Conservation (phyloP, 2,888 invertebrate species). For the Caenorhabditis afra region DNA sequence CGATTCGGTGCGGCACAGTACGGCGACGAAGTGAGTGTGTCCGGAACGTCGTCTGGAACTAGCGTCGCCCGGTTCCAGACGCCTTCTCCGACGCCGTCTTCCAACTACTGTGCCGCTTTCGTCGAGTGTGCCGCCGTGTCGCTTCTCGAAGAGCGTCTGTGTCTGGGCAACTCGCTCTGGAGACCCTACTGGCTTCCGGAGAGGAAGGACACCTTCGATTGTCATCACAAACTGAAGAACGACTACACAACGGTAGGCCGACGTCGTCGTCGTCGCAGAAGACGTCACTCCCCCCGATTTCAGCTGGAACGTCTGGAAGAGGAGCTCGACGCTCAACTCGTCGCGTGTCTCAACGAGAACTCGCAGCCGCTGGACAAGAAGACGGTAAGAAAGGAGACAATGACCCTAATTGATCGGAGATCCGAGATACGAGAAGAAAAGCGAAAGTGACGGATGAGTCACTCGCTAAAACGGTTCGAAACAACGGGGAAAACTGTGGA, state of each 20-base stretch:
- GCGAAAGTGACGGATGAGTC: slow-evolving; percentile 35
- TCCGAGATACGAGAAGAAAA: slow-evolving; percentile 23
- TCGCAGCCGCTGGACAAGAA: slow-evolving; percentile 55
- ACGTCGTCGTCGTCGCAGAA: too few relatives aligned
- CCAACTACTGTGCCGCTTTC: slow-evolving; percentile 60
- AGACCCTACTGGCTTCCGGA: slow-evolving; percentile 72
- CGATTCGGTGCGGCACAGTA: slow-evolving; percentile 39
- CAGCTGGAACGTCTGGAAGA: slow-evolving; percentile 69
- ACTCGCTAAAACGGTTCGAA: too few relatives aligned
- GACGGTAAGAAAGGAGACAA: slow-evolving; percentile 29
- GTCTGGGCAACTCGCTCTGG: slow-evolving; percentile 66
- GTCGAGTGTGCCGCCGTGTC: slow-evolving; percentile 70
- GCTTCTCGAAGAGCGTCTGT: slow-evolving; percentile 68
- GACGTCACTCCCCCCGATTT: slow-evolving; percentile 5
- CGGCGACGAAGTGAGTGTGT: slow-evolving; percentile 7
- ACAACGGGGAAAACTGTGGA: too few relatives aligned
- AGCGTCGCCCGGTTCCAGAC: slow-evolving; percentile 12
- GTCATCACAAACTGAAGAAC: slow-evolving; percentile 70
- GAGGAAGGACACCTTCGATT: slow-evolving; percentile 61
- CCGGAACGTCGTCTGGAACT: too few relatives aligned
- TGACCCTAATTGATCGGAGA: slow-evolving; percentile 44
- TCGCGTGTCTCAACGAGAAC: slow-evolving; percentile 67
- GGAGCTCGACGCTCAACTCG: slow-evolving; percentile 62
- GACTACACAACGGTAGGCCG: slow-evolving; percentile 66
- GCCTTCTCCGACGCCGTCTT: slow-evolving; percentile 22